Base-by-base conservation (phyloP, 2,797 vertebrate genomes). In the Ctenosaura bakeri region DNA sequence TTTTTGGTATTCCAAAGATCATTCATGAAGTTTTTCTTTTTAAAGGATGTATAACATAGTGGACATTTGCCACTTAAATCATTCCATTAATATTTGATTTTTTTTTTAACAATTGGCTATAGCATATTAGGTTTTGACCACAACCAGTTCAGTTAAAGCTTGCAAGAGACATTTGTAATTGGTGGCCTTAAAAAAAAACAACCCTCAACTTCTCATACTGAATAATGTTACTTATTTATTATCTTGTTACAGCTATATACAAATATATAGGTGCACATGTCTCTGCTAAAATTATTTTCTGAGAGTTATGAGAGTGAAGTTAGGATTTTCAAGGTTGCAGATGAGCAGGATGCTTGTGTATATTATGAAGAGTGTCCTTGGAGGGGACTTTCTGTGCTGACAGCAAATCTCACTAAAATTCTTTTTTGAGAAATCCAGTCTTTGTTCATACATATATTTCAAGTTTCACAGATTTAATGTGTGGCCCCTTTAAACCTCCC, bases 261-360 rank as follows among this genome's bases (percentile, higher is more conserved):
- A 93, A 94, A 94, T 90, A 90, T 90, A 91, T 88, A 10, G 92
- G 83, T 69, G 91, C 91, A 80, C 78, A 0, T 87, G 93, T 93
- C 93, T 93, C 80, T 29, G 50, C 87, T 89, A 42, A 89, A 92
- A 95, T 95, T 1, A 93, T 78, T 92, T 91, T 90, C 81, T 10
- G 90, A 93, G 92, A 83, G 90, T 95, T 86, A 89, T 0, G 90
- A 93, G 84, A 93, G 82, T 79, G 73, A 81, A 9, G 71, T 90
- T 93, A 93, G 94, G 66, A 84, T 71, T 91, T 93, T 94, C 96
- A 96, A 93, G 95, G 95, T 38, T 96, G 94, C 92, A 87, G 92
- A 74, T 94, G 92, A 93, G 87, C 78, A 50, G 88, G 85, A 92
- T 89, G 91, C 90, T 6, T 22, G 91, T 91, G 92, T 91, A 88